Conservation (phyloP, 2,888 invertebrate species). For the Pimpla rufipes region DNA sequence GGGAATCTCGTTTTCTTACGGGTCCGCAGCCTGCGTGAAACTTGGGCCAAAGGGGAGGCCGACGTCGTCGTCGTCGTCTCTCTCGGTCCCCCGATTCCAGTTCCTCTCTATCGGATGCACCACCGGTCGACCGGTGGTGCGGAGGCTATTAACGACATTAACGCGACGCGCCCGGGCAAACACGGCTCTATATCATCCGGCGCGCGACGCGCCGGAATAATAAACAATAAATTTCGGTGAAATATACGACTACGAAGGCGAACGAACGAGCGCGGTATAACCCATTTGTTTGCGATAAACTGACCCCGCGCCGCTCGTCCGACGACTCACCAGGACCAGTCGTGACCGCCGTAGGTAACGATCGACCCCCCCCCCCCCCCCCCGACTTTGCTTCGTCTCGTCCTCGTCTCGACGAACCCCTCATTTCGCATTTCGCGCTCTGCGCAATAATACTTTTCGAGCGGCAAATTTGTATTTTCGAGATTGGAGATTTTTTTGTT, state of each 20-base stretch:
- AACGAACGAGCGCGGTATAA: constrained; percentile 80
- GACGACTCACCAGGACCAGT: constrained; percentile 46
- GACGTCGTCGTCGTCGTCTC: neutral
- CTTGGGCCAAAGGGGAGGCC: neutral
- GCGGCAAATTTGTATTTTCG: too few species aligned
- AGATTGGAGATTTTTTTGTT: too few species aligned
- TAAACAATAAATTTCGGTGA: constrained; percentile 84
- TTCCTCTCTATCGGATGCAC: constrained; percentile 14
- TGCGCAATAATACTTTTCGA: too few species aligned
- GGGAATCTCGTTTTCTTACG: neutral
- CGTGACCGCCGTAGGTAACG: constrained; percentile 64
- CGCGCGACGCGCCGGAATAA: constrained; percentile 79
- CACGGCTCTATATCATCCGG: constrained; percentile 83
- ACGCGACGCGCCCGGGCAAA: constrained; percentile 81
- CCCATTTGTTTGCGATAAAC: constrained; percentile 85
- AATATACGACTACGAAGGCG: constrained; percentile 81
- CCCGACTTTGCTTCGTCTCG: neutral
- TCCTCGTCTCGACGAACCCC: too few species aligned
- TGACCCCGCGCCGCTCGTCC: constrained; percentile 82
- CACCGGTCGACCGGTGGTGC: constrained; percentile 35
- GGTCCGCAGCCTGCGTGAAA: neutral
- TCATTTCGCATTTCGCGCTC: too few species aligned
- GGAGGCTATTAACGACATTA: constrained; percentile 83
- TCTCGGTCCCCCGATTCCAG: neutral
- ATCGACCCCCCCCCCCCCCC: constrained; percentile 65